Percentiles rank a stretch among this genome's conserved stretches.
Evolutionary conservation across 2,113 vertebrate genomes (phyloP).

Genomic region (Rhombomys opimus): DNA sequence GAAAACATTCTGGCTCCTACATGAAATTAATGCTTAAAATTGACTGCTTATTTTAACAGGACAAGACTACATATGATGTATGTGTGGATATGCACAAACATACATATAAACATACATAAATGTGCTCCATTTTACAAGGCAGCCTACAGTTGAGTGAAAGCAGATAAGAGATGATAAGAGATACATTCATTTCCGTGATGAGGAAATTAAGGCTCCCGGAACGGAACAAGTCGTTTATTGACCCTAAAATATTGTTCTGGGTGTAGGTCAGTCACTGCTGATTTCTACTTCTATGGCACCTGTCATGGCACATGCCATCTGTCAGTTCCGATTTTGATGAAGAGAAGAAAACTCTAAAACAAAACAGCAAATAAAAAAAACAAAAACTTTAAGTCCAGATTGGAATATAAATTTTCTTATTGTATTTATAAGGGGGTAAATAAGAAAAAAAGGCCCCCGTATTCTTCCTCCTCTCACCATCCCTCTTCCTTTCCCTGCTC

Average conservation of each 20-base stretch:
- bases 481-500: not conserved
- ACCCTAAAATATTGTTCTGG: not conserved
- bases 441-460: not conserved
- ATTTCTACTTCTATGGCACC: not conserved
- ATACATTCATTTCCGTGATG: not conserved
- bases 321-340: not conserved
- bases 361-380: not conserved
- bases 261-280: not conserved
- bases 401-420: conserved; percentile 27
- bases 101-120: not conserved
- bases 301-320: not conserved
- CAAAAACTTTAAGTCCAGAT: not conserved
- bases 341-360: not conserved
- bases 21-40: not conserved
- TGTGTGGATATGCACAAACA: rapidly evolving
- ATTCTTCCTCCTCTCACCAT: not conserved
- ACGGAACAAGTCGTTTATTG: not conserved
- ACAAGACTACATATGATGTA: not conserved
- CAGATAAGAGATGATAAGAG: not conserved
- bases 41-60: not conserved
- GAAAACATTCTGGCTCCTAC: not conserved
- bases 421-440: not conserved
- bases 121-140: not conserved
- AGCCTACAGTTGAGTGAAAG: not conserved
- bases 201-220: not conserved